Evolutionary conservation across 2,888 invertebrate species (phyloP), one percentile per base, ranked within the genome.

Genomic region (Ochropleura plecta): DNA sequence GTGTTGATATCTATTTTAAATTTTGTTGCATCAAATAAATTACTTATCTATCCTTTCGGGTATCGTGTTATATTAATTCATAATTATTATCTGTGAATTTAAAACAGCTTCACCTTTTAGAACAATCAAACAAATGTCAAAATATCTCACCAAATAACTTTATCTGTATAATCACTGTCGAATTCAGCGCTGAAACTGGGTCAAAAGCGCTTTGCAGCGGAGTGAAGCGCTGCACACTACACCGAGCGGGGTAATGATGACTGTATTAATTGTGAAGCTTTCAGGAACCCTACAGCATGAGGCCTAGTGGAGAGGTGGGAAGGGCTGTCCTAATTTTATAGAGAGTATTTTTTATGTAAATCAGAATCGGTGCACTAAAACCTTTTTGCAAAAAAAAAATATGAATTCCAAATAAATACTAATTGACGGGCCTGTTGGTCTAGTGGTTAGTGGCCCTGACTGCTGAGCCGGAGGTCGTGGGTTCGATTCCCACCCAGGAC

Each of bases 131-230:
- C 55, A 75, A 48, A 66, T 42, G 20, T 51, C 49, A 40, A 60
- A 57, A 77, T 9, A 60, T 49, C 44, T 49, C 63, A 62, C 5
- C 69, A 62, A 78, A 78, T 59, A 78, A 68, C 48, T 76, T 78
- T 64, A 68, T 63, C 75, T 49, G 49, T 76, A 30, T 30, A 82
- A 77, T 83, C 79, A 82, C 72, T 7, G 57, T 67, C 59, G 68
- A 70, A 81, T 73, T 62, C 60, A 40, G 10, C 16, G 18, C 53
- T 68, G 42, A 18, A 84, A 79, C 59, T 75, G 60, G 84, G 84
- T 86, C 81, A 84, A 86, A 79, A 76, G 68, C 77, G 65, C 84
- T 86, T 70, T 67, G 20, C 14, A 72, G 60, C 63, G 51, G 51
- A 70, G 44, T 49, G 82, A 72, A 62, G 82, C 71, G 51, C 76